Percentiles rank a stretch among this genome's conserved stretches.
phyloP scores from a whole-genome alignment of 2,113 vertebrate genomes.

The Coregonus clupeaformis region DNA sequence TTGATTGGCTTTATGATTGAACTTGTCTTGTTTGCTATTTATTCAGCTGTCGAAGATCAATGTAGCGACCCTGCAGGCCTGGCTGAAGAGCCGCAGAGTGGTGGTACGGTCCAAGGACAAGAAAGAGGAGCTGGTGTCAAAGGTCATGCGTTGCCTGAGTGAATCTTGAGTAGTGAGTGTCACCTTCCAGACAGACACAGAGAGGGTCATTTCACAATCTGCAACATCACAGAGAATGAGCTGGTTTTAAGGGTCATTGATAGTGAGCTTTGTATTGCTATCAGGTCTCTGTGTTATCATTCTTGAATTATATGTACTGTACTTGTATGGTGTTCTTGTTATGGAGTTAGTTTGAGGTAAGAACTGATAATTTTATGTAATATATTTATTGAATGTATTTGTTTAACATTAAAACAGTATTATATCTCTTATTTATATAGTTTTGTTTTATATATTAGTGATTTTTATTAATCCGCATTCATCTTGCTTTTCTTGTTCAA shows the following conservation, averaged over 20 bases:
- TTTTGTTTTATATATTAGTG: no score
- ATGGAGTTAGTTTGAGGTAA: not conserved
- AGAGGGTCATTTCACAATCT: not conserved
- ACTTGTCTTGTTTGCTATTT: no score
- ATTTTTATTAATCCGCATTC: not conserved
- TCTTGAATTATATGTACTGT: no score
- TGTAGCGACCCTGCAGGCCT: slow-evolving; percentile 51
- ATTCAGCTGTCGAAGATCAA: slow-evolving; percentile 54
- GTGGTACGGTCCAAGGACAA: slow-evolving; percentile 51
- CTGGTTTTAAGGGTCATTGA: no score
- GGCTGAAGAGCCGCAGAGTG: slow-evolving; percentile 63
- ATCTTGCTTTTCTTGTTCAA: not conserved
- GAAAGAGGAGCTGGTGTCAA: slow-evolving; percentile 73
- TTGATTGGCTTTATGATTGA: not conserved
- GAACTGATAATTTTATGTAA: not conserved
- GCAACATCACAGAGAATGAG: no score
- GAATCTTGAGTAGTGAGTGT: slow-evolving; percentile 47
- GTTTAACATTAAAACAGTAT: no score
- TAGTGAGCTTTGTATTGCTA: no score
- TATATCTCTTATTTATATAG: no score
- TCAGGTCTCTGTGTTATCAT: no score
- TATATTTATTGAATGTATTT: no score
- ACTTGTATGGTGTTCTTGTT: no score
- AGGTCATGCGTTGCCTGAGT: slow-evolving; percentile 66
- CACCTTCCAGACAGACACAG: not conserved